Evolutionary conservation across 1,140 invertebrate genomes (phyloP).

Genomic region (Drosophila melanica): DNA sequence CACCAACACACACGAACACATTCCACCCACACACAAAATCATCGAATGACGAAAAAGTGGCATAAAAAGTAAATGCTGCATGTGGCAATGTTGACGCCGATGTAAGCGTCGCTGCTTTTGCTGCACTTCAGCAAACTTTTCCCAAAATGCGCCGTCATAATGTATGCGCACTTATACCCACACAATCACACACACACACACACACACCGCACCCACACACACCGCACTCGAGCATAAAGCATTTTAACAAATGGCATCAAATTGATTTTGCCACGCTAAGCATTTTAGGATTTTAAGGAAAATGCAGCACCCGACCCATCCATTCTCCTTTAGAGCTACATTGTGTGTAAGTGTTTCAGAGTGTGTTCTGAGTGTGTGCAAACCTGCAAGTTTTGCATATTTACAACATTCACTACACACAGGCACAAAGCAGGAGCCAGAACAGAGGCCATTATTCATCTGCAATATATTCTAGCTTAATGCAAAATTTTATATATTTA

Average conservation of each 20-base stretch:
- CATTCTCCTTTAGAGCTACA: conserved; percentile 11
- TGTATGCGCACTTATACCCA: conserved; percentile 50
- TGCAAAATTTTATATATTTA: conserved; percentile 4
- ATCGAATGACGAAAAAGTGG: conserved; percentile 47
- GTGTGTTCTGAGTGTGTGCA: conserved; percentile 20
- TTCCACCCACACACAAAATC: conserved; percentile 14
- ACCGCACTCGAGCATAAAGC: conserved; percentile 39
- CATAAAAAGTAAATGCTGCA: conserved; percentile 36
- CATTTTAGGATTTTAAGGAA: conserved; percentile 62
- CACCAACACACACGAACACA: conserved; percentile 12
- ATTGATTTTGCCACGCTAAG: conserved; percentile 74
- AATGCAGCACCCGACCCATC: conserved; percentile 3
- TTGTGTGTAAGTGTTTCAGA: conserved; percentile 5
- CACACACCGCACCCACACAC: conserved; percentile 18
- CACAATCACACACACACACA: conserved; percentile 24
- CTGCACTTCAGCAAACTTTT: conserved; percentile 43
- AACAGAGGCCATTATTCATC: conserved; percentile 9
- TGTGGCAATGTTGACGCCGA: conserved; percentile 33
- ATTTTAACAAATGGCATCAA: conserved; percentile 76
- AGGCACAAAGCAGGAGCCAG: neutral
- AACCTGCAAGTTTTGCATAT: conserved; percentile 51
- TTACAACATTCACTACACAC: conserved; percentile 32
- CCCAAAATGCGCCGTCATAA: conserved; percentile 48
- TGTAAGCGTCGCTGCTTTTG: conserved; percentile 25
- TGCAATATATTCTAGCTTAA: conserved; percentile 5